Evolutionary conservation across 1,140 invertebrate species (phyloP).

Genomic region (Cotesia vestalis): DNA sequence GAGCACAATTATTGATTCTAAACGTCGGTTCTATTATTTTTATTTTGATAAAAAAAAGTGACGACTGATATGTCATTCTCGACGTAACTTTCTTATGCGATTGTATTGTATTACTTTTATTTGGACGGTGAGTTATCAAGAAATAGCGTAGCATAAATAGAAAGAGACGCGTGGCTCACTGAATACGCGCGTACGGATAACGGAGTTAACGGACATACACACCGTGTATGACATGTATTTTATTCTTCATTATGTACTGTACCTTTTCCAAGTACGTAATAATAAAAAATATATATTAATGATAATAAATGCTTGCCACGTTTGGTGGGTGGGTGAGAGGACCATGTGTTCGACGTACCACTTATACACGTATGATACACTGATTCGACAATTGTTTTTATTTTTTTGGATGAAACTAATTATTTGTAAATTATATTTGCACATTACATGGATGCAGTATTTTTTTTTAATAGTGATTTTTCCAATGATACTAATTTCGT

Average conservation of each 20-base stretch:
- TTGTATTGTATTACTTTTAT: background rate
- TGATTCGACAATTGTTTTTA: too few relatives aligned
- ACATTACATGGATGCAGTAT: too few relatives aligned
- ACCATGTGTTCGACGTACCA: background rate
- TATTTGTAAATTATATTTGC: too few relatives aligned
- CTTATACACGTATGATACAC: too few relatives aligned
- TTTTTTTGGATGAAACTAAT: too few relatives aligned
- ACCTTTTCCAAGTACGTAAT: conserved; percentile 24
- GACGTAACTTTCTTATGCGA: background rate
- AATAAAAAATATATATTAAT: conserved; percentile 15
- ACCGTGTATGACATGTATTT: conserved; percentile 13
- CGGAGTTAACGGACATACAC: conserved; percentile 22
- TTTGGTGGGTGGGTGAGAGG: background rate
- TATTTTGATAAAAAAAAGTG: background rate
- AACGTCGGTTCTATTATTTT: too few relatives aligned
- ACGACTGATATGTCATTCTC: background rate
- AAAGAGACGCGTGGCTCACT: conserved; percentile 26
- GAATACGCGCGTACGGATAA: conserved; percentile 24
- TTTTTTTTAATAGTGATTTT: conserved; percentile 9
- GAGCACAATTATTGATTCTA: too few relatives aligned
- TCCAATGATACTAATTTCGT: conserved; percentile 6
- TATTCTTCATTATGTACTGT: background rate
- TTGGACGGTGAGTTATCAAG: conserved; percentile 7
- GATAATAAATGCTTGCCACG: background rate
- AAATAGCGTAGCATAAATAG: too few relatives aligned